Evolutionary conservation across 2,113 vertebrate species (phyloP), one percentile per base, ranked within the genome.

Genomic region (Pontoporia blainvillei): DNA sequence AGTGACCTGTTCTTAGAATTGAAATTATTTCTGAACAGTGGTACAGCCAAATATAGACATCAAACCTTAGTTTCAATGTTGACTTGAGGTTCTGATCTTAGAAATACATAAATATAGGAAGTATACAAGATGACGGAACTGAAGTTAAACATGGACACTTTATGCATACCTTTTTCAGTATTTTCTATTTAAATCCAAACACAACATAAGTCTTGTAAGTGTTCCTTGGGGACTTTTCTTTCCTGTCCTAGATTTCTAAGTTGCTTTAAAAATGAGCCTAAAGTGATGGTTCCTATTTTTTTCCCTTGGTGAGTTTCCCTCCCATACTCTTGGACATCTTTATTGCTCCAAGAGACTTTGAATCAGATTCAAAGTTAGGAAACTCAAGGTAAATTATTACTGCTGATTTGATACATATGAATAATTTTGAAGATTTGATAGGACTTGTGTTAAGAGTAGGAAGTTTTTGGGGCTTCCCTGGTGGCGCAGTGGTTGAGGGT

Each of bases 31-130:
- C 62, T 44, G 39, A 72, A 36, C 9, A 69, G 7, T 61, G 17
- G 41, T 34, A 27, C 11, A 88, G 44, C 29, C 41, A 81, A n/a
- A 76, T 76, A 41, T 1, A 64, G 31, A 85, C 66, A 46, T 67
- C 34, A 71, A 39, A 39, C 15, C 36, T 86, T 78, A 31, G 41
- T 96, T 95, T 73, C n/a, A 59, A 2, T 91, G 64, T 81, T 83
- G 64, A 93, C 18, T 83, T 72, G 72, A 91, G 59, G 12, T 71
- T 97, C 78, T 88, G 82, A 82, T 90, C 76, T 94, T 92, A 54
- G 92, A 89, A 93, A 72, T 81, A 29, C 11, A 69, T 71, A 76
- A 87, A 71, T 67, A 91, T 27, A 59, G 27, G 69, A 92, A 84
- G 75, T 59, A 84, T 18, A 34, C 21, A 69, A 73, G 46, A 39